Evolutionary conservation across 2,797 vertebrate genomes (phyloP).

Genomic region (Thamnophis elegans): DNA sequence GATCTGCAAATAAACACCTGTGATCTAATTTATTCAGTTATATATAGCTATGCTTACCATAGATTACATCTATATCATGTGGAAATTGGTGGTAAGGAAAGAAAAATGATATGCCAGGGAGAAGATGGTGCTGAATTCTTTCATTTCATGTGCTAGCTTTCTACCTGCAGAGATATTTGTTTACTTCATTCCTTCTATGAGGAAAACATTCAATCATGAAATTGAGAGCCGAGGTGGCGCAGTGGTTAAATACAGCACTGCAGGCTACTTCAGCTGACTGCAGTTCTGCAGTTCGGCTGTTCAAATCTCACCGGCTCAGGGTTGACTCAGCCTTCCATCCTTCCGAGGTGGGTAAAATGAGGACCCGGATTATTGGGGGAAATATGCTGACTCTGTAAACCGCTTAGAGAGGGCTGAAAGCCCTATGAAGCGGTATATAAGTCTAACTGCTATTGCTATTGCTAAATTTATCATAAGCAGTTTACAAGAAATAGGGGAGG

Average conservation of each 20-base stretch:
- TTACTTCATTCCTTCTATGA: not conserved
- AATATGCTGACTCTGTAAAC: too few relatives aligned
- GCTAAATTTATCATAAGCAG: not conserved
- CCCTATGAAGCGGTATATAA: too few relatives aligned
- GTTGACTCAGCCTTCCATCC: too few relatives aligned
- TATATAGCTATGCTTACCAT: not conserved
- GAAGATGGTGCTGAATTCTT: not conserved
- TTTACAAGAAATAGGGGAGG: not conserved
- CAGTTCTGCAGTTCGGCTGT: too few relatives aligned
- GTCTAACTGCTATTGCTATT: too few relatives aligned
- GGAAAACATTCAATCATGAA: not conserved
- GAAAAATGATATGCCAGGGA: not conserved
- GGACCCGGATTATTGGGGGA: too few relatives aligned
- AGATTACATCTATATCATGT: not conserved
- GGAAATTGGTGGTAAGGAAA: not conserved
- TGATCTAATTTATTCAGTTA: not conserved
- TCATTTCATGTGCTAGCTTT: not conserved
- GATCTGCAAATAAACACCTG: not conserved
- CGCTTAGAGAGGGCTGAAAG: too few relatives aligned
- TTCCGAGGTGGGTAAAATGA: too few relatives aligned
- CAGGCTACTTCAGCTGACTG: too few relatives aligned
- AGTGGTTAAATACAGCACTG: too few relatives aligned
- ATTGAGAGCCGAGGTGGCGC: too few relatives aligned
- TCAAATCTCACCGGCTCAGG: too few relatives aligned
- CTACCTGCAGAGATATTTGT: not conserved